Conservation (phyloP, 2,888 invertebrate species). For the Ophioninae sp. region DNA sequence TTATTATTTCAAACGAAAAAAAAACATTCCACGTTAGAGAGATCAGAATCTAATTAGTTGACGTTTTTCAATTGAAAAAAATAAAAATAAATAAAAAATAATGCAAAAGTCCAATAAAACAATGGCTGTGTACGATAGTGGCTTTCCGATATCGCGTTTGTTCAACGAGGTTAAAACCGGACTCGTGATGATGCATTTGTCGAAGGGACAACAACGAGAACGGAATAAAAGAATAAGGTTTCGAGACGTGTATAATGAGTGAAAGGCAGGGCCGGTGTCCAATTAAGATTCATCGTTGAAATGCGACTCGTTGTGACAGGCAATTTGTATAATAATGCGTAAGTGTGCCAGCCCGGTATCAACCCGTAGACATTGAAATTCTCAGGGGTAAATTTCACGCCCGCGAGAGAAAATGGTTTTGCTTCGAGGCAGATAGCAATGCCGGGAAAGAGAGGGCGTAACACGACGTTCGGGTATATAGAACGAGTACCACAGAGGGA, state of each 20-base stretch:
- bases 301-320: slow-evolving; percentile 50
- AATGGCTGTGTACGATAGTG: slow-evolving; percentile 9
- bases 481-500: slow-evolving; percentile 39
- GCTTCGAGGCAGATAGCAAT: slow-evolving; percentile 37
- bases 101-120: background rate
- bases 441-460: slow-evolving; percentile 34
- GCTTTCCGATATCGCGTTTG: slow-evolving; percentile 37
- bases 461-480: slow-evolving; percentile 48
- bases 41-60: too few relatives aligned
- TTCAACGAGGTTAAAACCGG: slow-evolving; percentile 48
- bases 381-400: slow-evolving; percentile 51
- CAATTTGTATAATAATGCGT: slow-evolving; percentile 42
- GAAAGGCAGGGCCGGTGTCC: slow-evolving; percentile 54
- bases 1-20: too few relatives aligned
- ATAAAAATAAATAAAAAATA: background rate
- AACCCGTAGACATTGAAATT: slow-evolving; percentile 56
- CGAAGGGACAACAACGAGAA: slow-evolving; percentile 36
- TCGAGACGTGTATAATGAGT: slow-evolving; percentile 42
- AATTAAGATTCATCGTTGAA: slow-evolving; percentile 59
- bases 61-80: too few relatives aligned
- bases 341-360: slow-evolving; percentile 18
- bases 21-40: too few relatives aligned
- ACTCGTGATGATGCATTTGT: slow-evolving; percentile 15
- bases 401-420: slow-evolving; percentile 49
- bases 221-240: slow-evolving; percentile 12